A percentile compares a stretch with the other conserved stretches of the same genome.
These are phyloP conservation scores for Laticauda colubrina DNA, from an alignment of 2,113 vertebrate species.

Conservation along the genomic window DNA sequence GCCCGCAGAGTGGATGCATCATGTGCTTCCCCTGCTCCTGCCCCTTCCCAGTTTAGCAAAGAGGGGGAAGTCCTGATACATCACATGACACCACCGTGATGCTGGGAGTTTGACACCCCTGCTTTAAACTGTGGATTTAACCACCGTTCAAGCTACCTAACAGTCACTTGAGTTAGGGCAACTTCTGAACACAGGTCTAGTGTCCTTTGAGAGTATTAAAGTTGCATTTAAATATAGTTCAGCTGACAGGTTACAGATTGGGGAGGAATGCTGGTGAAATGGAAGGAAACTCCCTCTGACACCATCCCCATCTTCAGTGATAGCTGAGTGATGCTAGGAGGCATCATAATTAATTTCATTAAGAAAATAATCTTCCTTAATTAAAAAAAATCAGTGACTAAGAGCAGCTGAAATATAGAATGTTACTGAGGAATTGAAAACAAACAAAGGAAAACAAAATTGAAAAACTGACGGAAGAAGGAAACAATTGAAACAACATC, in stretches of 20 bases:
- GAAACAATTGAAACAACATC: not conserved
- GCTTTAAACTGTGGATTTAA: not conserved
- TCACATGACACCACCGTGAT: no score
- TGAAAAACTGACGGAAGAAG: not conserved
- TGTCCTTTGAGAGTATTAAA: not conserved
- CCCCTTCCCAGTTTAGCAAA: no score
- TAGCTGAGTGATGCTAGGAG: not conserved
- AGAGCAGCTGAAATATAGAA: not conserved
- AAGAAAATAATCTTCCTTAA: not conserved
- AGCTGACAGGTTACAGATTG: not conserved
- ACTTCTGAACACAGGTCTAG: not conserved
- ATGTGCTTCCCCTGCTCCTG: no score
- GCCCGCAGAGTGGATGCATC: no score
- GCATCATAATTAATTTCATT: not conserved
- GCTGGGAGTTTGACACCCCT: not conserved
- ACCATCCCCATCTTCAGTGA: not conserved
- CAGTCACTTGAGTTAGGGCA: not conserved
- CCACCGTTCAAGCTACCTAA: not conserved
- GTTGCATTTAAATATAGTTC: not conserved
- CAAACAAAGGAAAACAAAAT: not conserved
- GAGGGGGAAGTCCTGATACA: no score
- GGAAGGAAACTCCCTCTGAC: not conserved
- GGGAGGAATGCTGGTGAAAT: not conserved
- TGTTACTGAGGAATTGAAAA: not conserved
- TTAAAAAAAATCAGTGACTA: not conserved